phyloP scores from a whole-genome alignment of 1,140 invertebrate species.

The Heliothis virescens region DNA sequence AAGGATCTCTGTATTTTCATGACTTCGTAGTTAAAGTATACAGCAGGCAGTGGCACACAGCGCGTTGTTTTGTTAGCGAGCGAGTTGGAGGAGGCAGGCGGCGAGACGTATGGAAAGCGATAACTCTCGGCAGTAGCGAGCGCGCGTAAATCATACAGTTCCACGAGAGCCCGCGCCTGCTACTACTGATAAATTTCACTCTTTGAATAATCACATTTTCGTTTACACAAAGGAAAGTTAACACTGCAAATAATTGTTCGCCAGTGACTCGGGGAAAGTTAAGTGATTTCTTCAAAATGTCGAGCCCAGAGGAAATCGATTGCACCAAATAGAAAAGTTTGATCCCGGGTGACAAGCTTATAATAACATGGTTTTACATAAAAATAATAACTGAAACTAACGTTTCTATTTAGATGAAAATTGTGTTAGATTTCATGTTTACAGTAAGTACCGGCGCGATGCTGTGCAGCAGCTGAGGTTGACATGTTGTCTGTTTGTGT shows the following conservation, averaged over 20 bases:
- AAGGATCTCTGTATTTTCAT: too few species aligned
- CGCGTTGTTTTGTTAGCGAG: neutral
- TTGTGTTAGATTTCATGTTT: too few species aligned
- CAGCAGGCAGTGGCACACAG: too few species aligned
- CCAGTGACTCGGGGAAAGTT: neutral
- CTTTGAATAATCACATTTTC: conserved; percentile 21
- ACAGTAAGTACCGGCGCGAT: too few species aligned
- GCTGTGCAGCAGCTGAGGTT: too few species aligned
- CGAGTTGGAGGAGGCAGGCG: neutral
- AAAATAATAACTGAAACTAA: too few species aligned
- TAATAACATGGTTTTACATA: too few species aligned
- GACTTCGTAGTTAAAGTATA: too few species aligned
- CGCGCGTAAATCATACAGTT: conserved; percentile 23
- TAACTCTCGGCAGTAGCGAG: conserved; percentile 25
- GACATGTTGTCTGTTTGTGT: neutral
- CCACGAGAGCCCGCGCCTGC: conserved; percentile 13
- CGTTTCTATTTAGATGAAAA: too few species aligned
- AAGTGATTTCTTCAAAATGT: neutral
- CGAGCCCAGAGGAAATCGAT: too few species aligned
- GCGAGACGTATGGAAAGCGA: conserved; percentile 33
- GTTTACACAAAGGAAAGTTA: conserved; percentile 13
- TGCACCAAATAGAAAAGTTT: too few species aligned
- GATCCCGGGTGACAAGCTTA: too few species aligned
- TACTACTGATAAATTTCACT: conserved; percentile 16
- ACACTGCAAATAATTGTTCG: neutral